Evolutionary conservation across 2,888 invertebrate species (phyloP), one percentile per base, ranked within the genome.

Genomic region (Phorcus lineatus): DNA sequence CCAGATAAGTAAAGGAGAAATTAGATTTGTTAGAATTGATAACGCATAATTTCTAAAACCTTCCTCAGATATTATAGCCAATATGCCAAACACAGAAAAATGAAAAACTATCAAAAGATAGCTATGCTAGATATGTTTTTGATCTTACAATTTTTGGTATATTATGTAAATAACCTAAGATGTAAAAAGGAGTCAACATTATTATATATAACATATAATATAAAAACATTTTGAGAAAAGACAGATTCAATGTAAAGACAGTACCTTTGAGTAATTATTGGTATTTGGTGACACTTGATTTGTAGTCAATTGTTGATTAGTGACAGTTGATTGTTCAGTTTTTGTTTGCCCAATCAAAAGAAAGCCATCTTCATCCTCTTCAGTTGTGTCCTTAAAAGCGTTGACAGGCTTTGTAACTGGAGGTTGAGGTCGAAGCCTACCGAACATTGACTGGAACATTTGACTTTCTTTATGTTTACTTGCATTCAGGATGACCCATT

Each of bases 351-450:
- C 77, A 28, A 82, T 28, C n/a, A 82, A 9, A 19, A 82, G 57
- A 53, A 82, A 82, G 17, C 81, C 81, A 53, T 82, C 81, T 36
- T 82, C 81, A 19, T 77, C 77, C 2, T 4, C 4, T 6, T 76
- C 62, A 19, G 70, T 70, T 31, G 31, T 9, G n/a, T 36, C 40
- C 11, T 70, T 70, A n/a, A 36, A 17, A 4, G 19, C 19, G 36
- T 19, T n/a, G 19, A 19, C 36, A 28, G 62, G 62, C 11, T 13
- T 47, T 47, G 47, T 13, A 13, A 47, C 11, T 11, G 13, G 47
- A 47, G 47, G 47, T 17, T 28, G 62, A 19, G 36, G 36, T 11
- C 19, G 28, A 16, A 70, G 36, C 13, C 40, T 70, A n/a, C 40
- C n/a, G 11, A 70, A 70, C 40, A 70, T 36, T 70, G 70, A 70